These are phyloP conservation scores for Drosophila erecta DNA, from an alignment of 1,140 invertebrate species.

Conservation along the genomic window DNA sequence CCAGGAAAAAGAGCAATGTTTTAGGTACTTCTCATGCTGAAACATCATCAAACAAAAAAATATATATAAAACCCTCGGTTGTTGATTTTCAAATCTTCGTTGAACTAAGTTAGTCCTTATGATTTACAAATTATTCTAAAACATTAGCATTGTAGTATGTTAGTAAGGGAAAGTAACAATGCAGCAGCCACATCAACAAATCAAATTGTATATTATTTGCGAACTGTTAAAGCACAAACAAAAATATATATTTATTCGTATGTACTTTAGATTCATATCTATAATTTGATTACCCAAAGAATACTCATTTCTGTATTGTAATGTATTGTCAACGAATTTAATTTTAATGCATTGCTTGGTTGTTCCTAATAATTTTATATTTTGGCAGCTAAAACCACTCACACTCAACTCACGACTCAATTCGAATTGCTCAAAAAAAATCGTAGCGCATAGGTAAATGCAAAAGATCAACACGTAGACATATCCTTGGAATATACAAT, in stretches of 20 bases:
- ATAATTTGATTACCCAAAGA: conserved; percentile 64
- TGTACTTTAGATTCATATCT: conserved; percentile 34
- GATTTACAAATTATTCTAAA: conserved; percentile 43
- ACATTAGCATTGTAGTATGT: conserved; percentile 65
- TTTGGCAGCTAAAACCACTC: conserved; percentile 54
- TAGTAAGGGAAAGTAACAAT: conserved; percentile 41
- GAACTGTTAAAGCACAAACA: conserved; percentile 20
- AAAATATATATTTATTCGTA: conserved; percentile 29
- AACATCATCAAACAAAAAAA: conserved; percentile 25
- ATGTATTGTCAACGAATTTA: conserved; percentile 68
- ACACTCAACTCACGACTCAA: conserved; percentile 48
- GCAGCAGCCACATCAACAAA: conserved; percentile 22
- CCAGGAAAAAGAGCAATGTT: conserved; percentile 62
- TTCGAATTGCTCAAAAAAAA: conserved; percentile 69
- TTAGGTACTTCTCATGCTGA: conserved; percentile 62
- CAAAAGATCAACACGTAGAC: conserved; percentile 83
- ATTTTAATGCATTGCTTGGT: conserved; percentile 57
- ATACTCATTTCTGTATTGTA: conserved; percentile 73
- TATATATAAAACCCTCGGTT: conserved; percentile 36
- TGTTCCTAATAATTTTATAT: conserved; percentile 61
- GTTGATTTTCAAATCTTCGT: conserved; percentile 31
- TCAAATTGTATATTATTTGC: conserved; percentile 56
- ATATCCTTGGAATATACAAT: conserved; percentile 84
- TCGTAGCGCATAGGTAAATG: conserved; percentile 70
- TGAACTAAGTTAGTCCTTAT: conserved; percentile 54